Evolutionary conservation across 1,140 invertebrate species (phyloP).

Genomic region (Drosophila grimshawi): DNA sequence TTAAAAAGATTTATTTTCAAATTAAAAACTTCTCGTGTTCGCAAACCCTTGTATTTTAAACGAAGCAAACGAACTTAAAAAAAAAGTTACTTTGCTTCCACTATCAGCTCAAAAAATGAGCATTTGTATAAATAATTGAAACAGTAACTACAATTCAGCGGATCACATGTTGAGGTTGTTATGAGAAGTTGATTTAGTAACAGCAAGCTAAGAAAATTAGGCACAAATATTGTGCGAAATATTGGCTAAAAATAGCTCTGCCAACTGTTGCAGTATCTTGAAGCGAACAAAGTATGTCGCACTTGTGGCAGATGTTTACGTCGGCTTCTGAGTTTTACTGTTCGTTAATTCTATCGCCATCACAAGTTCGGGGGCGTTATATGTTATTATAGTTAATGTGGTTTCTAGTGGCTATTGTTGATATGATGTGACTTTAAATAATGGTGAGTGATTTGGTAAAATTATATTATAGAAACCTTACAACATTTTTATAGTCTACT

Average conservation of each 20-base stretch:
- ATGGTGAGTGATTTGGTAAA: too few species aligned
- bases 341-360: constrained; percentile 31
- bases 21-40: constrained; percentile 30
- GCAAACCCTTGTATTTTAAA: neutral
- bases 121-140: constrained; percentile 57
- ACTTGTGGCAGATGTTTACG: constrained; percentile 55
- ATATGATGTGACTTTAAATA: too few species aligned
- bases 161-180: constrained; percentile 54
- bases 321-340: constrained; percentile 31
- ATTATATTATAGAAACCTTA: too few species aligned
- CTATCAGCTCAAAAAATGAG: constrained; percentile 49
- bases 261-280: constrained; percentile 43
- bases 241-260: constrained; percentile 50
- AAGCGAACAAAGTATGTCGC: constrained; percentile 49
- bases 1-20: constrained; percentile 48
- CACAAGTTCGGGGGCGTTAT: constrained; percentile 30
- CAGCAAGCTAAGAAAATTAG: constrained; percentile 44
- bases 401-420: too few species aligned
- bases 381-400: too few species aligned
- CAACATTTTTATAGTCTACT: too few species aligned
- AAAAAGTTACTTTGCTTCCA: constrained; percentile 1
- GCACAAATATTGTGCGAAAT: constrained; percentile 55
- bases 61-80: neutral
- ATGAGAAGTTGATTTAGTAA: constrained; percentile 42
- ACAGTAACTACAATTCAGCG: constrained; percentile 38